Evolutionary conservation across 1,140 invertebrate genomes (phyloP).

Genomic region (Parapsyche elsis): DNA sequence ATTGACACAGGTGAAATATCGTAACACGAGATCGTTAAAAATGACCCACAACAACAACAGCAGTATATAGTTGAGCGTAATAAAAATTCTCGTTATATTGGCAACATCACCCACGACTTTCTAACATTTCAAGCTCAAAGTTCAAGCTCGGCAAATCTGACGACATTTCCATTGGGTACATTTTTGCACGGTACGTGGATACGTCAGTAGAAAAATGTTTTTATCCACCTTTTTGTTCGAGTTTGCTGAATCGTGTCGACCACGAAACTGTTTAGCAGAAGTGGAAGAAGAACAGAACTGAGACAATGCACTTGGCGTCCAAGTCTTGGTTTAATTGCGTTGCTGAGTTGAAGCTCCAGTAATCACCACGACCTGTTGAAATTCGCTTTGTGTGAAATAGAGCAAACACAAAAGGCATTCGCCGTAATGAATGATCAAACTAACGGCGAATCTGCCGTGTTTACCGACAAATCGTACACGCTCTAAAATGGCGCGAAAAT

Average conservation of each 20-base stretch:
- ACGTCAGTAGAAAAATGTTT: too few species aligned
- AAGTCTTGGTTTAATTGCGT: neutral
- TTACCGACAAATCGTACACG: too few species aligned
- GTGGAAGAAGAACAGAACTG: neutral
- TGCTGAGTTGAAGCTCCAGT: constrained; percentile 32
- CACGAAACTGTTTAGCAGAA: neutral
- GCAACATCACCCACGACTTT: too few species aligned
- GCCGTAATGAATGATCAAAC: neutral
- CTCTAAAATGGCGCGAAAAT: neutral
- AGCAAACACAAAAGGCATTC: constrained; percentile 33
- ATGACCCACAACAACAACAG: too few species aligned
- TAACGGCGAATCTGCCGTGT: neutral
- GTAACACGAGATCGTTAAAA: too few species aligned
- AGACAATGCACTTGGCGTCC: constrained; percentile 11
- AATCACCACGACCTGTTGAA: constrained; percentile 19
- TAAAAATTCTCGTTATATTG: too few species aligned
- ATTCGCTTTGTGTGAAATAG: constrained; percentile 49
- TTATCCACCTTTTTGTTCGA: neutral
- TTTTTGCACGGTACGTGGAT: too few species aligned
- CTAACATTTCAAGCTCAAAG: too few species aligned
- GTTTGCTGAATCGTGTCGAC: constrained; percentile 1
- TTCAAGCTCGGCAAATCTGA: too few species aligned
- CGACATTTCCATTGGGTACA: too few species aligned
- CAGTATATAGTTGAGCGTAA: too few species aligned
- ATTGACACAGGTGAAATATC: too few species aligned